phyloP scores from a whole-genome alignment of 2,888 invertebrate genomes.

The Eupithecia abbreviata region DNA sequence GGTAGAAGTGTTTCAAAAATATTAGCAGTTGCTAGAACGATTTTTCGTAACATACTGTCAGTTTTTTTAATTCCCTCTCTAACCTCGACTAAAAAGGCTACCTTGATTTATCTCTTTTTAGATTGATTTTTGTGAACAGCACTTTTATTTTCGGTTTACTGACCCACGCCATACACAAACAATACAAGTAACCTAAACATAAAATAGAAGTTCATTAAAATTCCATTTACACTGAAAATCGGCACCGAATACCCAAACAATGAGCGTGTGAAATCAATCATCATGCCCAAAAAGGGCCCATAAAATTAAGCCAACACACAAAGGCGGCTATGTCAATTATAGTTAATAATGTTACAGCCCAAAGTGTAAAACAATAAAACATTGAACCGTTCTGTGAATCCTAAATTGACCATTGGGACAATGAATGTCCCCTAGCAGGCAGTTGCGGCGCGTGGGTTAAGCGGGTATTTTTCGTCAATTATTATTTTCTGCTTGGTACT shows the following conservation, averaged over 20 bases:
- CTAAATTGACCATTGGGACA: constrained; percentile 48
- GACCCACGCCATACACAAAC: neutral
- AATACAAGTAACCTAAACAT: neutral
- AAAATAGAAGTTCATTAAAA: constrained; percentile 2
- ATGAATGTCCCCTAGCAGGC: constrained; percentile 48
- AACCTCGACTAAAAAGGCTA: neutral
- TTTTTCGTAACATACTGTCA: neutral
- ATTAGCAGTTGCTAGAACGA: neutral
- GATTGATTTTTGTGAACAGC: neutral
- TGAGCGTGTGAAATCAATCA: constrained; percentile 25
- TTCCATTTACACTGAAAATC: constrained; percentile 8
- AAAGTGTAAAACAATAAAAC: constrained; percentile 55
- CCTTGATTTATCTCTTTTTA: neutral
- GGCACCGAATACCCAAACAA: constrained; percentile 9
- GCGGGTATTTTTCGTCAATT: constrained; percentile 41
- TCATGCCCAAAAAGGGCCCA: constrained; percentile 30
- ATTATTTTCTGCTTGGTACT: constrained; percentile 22
- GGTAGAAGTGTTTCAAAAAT: neutral
- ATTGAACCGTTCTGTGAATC: constrained; percentile 45
- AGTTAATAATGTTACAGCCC: constrained; percentile 46
- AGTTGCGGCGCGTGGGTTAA: constrained; percentile 45
- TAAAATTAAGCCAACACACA: constrained; percentile 43
- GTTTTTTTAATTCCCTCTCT: neutral
- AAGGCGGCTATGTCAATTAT: constrained; percentile 51
- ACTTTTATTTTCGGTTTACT: neutral